Evolutionary conservation across 2,888 invertebrate genomes (phyloP).

Genomic region (Pomacea canaliculata): DNA sequence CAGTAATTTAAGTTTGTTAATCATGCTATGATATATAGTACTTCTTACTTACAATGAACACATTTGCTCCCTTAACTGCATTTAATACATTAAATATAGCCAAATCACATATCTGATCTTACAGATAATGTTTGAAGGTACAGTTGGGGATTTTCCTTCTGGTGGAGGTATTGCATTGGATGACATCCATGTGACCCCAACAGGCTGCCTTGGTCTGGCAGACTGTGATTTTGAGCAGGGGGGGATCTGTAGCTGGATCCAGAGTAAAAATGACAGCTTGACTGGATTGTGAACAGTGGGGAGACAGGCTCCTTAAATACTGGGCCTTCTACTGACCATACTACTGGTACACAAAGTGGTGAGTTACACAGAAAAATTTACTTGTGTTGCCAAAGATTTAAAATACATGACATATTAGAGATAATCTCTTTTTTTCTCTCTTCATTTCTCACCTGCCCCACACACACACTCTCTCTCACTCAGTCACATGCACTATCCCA

Average conservation of each 20-base stretch:
- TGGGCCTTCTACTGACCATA: slow-evolving; percentile 57
- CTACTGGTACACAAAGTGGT: slow-evolving; percentile 41
- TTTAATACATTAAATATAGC: too few species aligned
- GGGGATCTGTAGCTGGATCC: slow-evolving; percentile 57
- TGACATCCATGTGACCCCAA: slow-evolving; percentile 38
- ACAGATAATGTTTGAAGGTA: slow-evolving; percentile 44
- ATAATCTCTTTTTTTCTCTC: too few species aligned
- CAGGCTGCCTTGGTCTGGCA: slow-evolving; percentile 38
- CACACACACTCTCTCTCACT: too few species aligned
- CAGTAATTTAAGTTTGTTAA: too few species aligned
- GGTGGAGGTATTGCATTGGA: slow-evolving; percentile 47
- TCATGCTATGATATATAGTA: too few species aligned
- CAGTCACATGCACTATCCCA: too few species aligned
- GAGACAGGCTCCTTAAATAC: slow-evolving; percentile 51
- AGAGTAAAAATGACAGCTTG: slow-evolving; percentile 56
- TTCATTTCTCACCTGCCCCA: too few species aligned
- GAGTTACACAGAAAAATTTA: too few species aligned
- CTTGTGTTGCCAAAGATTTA: too few species aligned
- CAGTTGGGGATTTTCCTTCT: slow-evolving; percentile 35
- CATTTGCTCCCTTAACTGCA: too few species aligned
- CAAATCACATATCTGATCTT: background rate
- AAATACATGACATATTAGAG: too few species aligned
- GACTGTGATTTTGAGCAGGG: slow-evolving; percentile 46
- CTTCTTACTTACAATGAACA: too few species aligned
- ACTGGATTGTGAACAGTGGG: slow-evolving; percentile 55